These are phyloP conservation scores for Nomada fabriciana DNA, from an alignment of 2,888 invertebrate species.

Conservation along the genomic window DNA sequence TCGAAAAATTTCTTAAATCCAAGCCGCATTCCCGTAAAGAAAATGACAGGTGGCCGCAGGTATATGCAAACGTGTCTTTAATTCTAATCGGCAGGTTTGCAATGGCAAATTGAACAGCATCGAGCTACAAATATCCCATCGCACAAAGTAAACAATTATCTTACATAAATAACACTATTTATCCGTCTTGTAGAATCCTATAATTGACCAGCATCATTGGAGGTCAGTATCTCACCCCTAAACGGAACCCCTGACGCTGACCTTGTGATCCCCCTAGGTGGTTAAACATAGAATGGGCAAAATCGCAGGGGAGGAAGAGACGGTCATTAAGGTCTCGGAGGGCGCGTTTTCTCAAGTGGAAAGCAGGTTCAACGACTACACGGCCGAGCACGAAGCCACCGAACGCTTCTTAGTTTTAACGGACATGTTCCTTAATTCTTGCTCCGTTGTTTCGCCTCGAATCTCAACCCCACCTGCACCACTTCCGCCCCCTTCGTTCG, in stretches of 20 bases:
- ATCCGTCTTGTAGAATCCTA: neutral
- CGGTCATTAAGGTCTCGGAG: conserved; percentile 6
- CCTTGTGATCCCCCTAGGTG: neutral
- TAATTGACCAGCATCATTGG: neutral
- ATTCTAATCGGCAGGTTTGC: too few relatives aligned
- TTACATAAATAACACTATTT: neutral
- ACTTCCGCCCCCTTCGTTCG: conserved; percentile 3
- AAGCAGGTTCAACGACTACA: conserved; percentile 3
- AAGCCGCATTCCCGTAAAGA: too few relatives aligned
- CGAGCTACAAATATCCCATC: too few relatives aligned
- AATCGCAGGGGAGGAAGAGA: neutral
- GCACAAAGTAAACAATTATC: neutral
- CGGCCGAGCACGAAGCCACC: conserved; percentile 6
- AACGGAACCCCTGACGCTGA: neutral
- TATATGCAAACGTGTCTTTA: too few relatives aligned
- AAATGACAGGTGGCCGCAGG: too few relatives aligned
- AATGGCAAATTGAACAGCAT: too few relatives aligned
- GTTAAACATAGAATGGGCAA: conserved; percentile 22
- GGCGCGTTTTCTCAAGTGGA: conserved; percentile 2
- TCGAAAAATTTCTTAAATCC: too few relatives aligned
- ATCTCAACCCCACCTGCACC: neutral
- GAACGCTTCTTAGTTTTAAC: conserved; percentile 25
- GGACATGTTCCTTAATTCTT: conserved; percentile 22
- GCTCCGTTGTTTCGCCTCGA: neutral
- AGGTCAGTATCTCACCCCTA: neutral